Evolutionary conservation across 2,797 vertebrate genomes (phyloP).

Genomic region (Sibirionetta formosa): DNA sequence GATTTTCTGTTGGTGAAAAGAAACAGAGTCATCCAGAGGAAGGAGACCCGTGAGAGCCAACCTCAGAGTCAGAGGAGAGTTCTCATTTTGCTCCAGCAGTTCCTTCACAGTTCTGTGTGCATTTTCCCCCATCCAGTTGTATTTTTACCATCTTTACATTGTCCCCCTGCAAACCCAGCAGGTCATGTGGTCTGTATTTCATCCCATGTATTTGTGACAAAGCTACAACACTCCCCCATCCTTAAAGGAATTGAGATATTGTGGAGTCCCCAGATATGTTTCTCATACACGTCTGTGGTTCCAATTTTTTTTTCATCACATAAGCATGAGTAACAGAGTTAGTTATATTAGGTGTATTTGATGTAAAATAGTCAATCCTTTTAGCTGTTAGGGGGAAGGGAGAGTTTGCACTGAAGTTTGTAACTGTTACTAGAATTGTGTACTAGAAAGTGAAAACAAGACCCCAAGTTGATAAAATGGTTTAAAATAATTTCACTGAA

Average conservation of each 20-base stretch:
- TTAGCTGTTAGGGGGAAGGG: neutral
- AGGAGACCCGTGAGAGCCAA: slow-evolving; percentile 49
- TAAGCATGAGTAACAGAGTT: neutral
- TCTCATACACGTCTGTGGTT: slow-evolving; percentile 17
- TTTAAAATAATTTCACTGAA: slow-evolving; percentile 14
- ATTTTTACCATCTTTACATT: neutral
- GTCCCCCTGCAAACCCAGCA: neutral
- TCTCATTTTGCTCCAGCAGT: neutral
- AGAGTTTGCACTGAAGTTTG: neutral
- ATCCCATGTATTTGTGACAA: neutral
- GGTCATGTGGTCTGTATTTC: neutral
- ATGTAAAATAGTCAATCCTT: neutral
- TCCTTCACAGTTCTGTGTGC: neutral
- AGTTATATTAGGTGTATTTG: slow-evolving; percentile 4
- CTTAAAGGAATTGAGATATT: neutral
- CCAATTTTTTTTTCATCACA: slow-evolving; percentile 22
- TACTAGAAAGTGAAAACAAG: slow-evolving; percentile 27
- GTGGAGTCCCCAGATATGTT: neutral
- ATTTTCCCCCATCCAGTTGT: neutral
- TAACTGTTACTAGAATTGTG: neutral
- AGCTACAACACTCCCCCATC: neutral
- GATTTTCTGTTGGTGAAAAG: slow-evolving; percentile 67
- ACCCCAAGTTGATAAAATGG: neutral
- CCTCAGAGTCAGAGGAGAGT: slow-evolving; percentile 32
- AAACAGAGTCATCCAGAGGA: slow-evolving; percentile 59